A percentile compares a stretch with the other conserved stretches of the same genome.
Conservation (phyloP, 2,797 vertebrate genomes). For the Phylloscopus collybita region DNA sequence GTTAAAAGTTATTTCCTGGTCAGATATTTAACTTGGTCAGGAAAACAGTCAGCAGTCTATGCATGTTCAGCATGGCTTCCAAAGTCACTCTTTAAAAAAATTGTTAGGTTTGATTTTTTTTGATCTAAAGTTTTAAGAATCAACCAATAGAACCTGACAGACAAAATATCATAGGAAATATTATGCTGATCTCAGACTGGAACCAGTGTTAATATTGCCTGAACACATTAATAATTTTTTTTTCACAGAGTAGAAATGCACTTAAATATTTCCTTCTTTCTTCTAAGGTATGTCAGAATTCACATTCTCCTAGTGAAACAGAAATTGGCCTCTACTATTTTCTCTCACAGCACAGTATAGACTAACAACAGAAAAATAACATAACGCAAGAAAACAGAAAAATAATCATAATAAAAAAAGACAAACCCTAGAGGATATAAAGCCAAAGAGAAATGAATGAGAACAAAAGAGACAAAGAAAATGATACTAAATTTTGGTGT, state of each 20-base stretch:
- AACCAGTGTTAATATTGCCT: neutral
- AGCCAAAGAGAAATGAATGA: neutral
- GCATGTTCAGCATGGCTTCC: neutral
- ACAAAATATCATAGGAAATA: neutral
- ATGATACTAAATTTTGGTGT: neutral
- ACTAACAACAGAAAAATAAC: neutral
- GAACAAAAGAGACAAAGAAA: neutral
- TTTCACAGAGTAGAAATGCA: neutral
- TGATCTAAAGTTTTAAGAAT: neutral
- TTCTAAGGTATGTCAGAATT: neutral
- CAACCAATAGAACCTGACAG: neutral
- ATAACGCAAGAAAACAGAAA: neutral
- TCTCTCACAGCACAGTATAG: neutral
- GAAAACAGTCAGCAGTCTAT: neutral
- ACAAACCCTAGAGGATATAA: neutral
- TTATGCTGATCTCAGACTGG: neutral
- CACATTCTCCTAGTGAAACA: neutral
- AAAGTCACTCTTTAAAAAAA: neutral
- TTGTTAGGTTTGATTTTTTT: neutral
- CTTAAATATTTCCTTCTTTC: neutral
- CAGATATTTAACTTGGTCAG: neutral
- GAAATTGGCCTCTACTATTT: neutral
- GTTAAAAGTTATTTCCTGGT: slow-evolving; percentile 1
- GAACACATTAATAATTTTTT: neutral
- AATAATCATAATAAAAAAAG: neutral